phyloP scores from a whole-genome alignment of 2,797 vertebrate genomes.

The Urophycis tenuis region DNA sequence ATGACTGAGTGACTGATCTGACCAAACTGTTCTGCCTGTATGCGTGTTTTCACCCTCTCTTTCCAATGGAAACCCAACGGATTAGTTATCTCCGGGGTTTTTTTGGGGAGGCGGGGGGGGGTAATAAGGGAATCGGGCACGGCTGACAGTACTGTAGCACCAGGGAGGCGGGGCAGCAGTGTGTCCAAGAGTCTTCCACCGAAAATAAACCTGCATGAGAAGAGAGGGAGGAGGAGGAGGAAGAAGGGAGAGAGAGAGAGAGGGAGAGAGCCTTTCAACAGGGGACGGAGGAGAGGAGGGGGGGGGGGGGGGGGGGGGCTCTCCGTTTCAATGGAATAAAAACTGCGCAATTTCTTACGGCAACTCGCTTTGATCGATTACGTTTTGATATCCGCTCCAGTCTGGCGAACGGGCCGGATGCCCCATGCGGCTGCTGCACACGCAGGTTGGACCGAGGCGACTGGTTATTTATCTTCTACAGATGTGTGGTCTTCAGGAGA shows the following conservation, averaged over 20 bases:
- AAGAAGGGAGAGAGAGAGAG: conserved; percentile 38
- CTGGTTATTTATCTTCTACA: conserved; percentile 34
- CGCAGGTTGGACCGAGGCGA: conserved; percentile 14
- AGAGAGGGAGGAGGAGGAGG: conserved; percentile 49
- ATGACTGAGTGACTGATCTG: not conserved
- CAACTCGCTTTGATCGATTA: conserved; percentile 33
- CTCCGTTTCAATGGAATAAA: conserved; percentile 72
- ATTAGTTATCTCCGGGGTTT: conserved; percentile 2
- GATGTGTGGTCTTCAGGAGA: conserved; percentile 35
- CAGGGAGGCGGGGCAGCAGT: conserved; percentile 60
- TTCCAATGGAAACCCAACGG: not conserved
- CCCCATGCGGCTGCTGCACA: conserved; percentile 4
- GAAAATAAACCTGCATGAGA: conserved; percentile 73
- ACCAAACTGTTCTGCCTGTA: not conserved
- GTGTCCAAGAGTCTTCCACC: conserved; percentile 69
- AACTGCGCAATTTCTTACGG: conserved; percentile 73
- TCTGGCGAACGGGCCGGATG: not conserved
- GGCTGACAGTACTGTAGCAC: conserved; percentile 54
- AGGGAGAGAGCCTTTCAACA: conserved; percentile 44
- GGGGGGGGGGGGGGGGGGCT: conserved; percentile 60
- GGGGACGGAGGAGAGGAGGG: conserved; percentile 30
- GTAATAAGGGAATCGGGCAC: conserved; percentile 60
- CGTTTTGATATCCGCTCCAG: not conserved
- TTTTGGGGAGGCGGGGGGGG: conserved; percentile 8
- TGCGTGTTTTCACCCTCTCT: not conserved